These are phyloP conservation scores for Atlantisia rogersi DNA, from an alignment of 2,113 vertebrate species.

Conservation along the genomic window DNA sequence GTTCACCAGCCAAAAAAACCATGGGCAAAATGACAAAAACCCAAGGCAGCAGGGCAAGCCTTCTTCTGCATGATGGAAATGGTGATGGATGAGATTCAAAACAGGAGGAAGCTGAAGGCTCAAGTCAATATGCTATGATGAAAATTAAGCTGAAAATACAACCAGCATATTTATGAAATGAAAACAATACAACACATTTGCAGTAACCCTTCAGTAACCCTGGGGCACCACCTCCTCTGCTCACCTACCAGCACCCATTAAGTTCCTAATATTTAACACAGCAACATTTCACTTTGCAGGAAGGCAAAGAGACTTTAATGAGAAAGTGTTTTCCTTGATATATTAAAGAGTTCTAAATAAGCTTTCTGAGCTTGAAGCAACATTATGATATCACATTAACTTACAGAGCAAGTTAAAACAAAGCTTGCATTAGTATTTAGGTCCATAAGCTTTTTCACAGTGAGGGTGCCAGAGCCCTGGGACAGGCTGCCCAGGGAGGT, in stretches of 20 bases:
- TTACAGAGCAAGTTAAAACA: neutral
- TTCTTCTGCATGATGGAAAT: neutral
- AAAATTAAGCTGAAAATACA: slow-evolving; percentile 30
- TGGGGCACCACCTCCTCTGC: neutral
- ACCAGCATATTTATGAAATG: neutral
- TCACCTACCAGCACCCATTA: neutral
- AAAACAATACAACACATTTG: neutral
- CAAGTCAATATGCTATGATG: neutral
- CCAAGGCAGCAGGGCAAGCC: neutral
- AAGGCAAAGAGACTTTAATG: neutral
- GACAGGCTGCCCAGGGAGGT: too few species aligned
- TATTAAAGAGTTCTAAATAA: neutral
- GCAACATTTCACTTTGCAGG: neutral
- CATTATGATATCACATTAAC: neutral
- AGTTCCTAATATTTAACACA: neutral
- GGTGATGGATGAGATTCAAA: neutral
- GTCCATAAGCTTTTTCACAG: too few species aligned
- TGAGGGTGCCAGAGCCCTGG: too few species aligned
- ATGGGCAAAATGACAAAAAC: neutral
- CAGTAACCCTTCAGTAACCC: neutral
- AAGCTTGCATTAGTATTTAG: neutral
- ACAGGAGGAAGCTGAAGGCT: neutral
- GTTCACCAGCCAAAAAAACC: slow-evolving; percentile 19
- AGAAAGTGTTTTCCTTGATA: neutral
- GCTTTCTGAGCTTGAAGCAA: neutral